Evolutionary conservation across 2,888 invertebrate genomes (phyloP).

Genomic region (Nezara viridula): DNA sequence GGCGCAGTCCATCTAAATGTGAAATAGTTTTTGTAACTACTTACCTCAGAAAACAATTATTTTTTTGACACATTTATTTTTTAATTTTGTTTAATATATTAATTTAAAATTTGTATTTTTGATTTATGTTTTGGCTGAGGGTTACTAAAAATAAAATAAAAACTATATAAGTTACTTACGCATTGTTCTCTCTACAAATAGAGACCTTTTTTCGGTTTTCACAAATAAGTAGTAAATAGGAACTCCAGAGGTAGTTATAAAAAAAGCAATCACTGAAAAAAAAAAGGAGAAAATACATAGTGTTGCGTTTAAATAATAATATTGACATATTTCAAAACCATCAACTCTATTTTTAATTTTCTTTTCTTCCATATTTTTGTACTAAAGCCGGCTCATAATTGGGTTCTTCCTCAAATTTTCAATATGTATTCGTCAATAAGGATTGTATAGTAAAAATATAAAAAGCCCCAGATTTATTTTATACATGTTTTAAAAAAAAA

Average conservation of each 20-base stretch:
- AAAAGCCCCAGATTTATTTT: too few relatives aligned
- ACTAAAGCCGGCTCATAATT: too few relatives aligned
- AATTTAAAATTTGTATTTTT: slow-evolving; percentile 12
- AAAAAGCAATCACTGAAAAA: slow-evolving; percentile 70
- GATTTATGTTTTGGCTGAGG: not conserved
- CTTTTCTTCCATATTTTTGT: too few relatives aligned
- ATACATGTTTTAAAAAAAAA: too few relatives aligned
- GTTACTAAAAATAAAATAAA: not conserved
- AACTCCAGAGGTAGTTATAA: slow-evolving; percentile 74
- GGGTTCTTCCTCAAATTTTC: too few relatives aligned
- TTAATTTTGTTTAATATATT: not conserved
- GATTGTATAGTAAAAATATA: too few relatives aligned
- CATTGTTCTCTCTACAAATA: slow-evolving; percentile 69
- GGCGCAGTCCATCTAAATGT: too few relatives aligned
- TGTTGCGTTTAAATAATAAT: not conserved
- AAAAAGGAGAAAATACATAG: too few relatives aligned
- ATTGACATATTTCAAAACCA: too few relatives aligned
- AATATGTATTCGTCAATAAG: too few relatives aligned
- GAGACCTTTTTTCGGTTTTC: slow-evolving; percentile 73
- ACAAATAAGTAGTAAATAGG: slow-evolving; percentile 85
- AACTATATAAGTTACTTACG: slow-evolving; percentile 59
- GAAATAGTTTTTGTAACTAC: not conserved
- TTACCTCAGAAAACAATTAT: not conserved
- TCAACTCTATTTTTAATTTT: too few relatives aligned
- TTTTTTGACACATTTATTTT: not conserved